A percentile compares a stretch with the other conserved stretches of the same genome.
phyloP scores from a whole-genome alignment of 2,113 vertebrate species.

The Hymenochirus boettgeri region DNA sequence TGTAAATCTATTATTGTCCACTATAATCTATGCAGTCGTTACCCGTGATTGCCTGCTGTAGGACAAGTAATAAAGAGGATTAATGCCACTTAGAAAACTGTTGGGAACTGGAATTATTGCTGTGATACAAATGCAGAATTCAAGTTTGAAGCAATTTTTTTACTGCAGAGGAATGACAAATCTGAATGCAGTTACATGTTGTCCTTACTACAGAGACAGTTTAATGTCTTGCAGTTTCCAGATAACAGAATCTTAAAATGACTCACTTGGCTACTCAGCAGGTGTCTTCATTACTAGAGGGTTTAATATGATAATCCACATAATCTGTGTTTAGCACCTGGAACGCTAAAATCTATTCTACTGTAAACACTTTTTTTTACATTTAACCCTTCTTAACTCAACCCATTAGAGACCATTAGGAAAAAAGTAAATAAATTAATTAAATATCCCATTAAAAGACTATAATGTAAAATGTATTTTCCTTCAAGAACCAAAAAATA shows the following conservation, averaged over 20 bases:
- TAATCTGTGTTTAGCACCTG: conserved; percentile 29
- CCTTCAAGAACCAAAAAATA: too few relatives aligned
- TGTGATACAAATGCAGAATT: not conserved
- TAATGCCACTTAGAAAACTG: too few relatives aligned
- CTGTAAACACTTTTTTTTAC: not conserved
- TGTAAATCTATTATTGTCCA: too few relatives aligned
- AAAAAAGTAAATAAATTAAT: too few relatives aligned
- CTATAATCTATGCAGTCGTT: too few relatives aligned
- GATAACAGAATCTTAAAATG: conserved; percentile 32
- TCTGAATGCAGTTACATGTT: conserved; percentile 1
- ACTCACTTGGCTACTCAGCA: conserved; percentile 9
- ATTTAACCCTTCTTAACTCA: not conserved
- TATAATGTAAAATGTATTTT: too few relatives aligned
- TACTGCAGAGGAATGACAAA: not conserved
- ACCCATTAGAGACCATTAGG: not conserved
- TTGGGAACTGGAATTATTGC: not conserved
- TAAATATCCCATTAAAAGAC: too few relatives aligned
- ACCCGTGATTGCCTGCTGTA: too few relatives aligned
- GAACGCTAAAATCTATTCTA: not conserved
- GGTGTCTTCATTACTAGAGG: conserved; percentile 22
- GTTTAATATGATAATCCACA: conserved; percentile 30
- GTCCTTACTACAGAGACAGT: conserved; percentile 4
- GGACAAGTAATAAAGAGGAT: too few relatives aligned
- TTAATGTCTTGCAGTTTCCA: conserved; percentile 20
- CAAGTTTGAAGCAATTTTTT: not conserved